Evolutionary conservation across 2,797 vertebrate species (phyloP), one percentile per base, ranked within the genome.

Genomic region (Sebastes elongatus): DNA sequence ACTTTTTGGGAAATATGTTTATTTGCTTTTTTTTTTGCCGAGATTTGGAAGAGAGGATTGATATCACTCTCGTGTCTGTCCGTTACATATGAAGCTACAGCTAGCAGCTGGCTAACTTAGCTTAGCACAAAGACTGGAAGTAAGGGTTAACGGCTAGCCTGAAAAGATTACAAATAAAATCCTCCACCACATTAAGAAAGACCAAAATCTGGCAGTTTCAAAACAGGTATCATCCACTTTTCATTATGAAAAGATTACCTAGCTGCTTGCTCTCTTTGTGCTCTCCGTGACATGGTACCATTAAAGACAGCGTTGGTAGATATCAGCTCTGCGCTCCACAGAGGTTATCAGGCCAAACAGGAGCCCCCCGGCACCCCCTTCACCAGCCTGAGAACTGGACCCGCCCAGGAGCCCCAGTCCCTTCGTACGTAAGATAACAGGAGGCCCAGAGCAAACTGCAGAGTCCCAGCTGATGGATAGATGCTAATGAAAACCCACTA

Each of bases 301-400:
- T 30, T 46, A 42, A 22, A 22, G 35, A 35, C 42, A 1, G 63
- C 14, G 1, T 2, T 16, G 11, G 52, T 46, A 28, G 23, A 52
- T 11, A 14, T 85, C 66, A 25, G 30, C 22, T 22, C 42, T 72
- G 52, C 6, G 3, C 63, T 80, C 27, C 35, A 4, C 33, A 7
- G 76, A 71, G 65, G 65, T 91, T 91, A 90, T 93, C 92, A 87
- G 87, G 49, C 66, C 78, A 5, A 69, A 67, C 86, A 76, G 81
- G 63, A 88, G 81, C 53, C 68, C 49, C 65, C 73, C 18, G n/a
- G 35, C 68, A n/a, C 53, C 59, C 74, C 68, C 70, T 49, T 38
- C 72, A 72, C 42, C 30, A 61, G 61, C 76, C 65, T 18, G 28
- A 84, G 55, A 76, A 7, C 30, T 30, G 76, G 82, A 84, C 83